Base-by-base conservation (phyloP, 2,888 invertebrate genomes). In the Lampropteryx suffumata region DNA sequence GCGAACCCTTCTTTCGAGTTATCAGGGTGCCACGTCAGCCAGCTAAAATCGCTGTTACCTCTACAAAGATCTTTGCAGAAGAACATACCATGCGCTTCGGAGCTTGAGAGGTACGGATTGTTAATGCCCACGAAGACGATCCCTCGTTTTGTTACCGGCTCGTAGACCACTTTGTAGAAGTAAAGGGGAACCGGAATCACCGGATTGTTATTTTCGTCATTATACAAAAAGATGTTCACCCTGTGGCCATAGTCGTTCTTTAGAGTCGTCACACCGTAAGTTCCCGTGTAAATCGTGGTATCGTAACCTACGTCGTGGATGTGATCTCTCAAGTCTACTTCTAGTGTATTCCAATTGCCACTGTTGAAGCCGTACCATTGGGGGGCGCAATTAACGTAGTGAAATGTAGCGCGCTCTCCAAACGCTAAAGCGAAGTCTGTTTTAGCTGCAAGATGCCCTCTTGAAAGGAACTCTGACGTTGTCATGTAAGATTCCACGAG, bases 291-390 rank as follows among this genome's bases (percentile, higher is more conserved):
- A 28, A 93, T 79, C 0, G 83, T 53, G 1, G 89, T 85, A 14
- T 79, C 64, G 39, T 79, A 80, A 0, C 73, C 79, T 8, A 65
- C 71, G 0, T 39, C 12, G 36, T 87, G 79, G 2, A 91, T 73
- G 45, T 82, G 79, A 40, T 82, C 67, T 14, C 90, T 76, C 1
- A 91, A 67, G 55, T 89, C 85, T 0, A 78, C 77, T 69, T 93
- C 92, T 5, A 92, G 58, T 0, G 82, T 82, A 54, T 90, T 90
- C 93, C 93, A 93, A 61, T 93, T 92, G 0, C 92, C 92, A 0
- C 85, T 89, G 57, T 93, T 93, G 57, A 93, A 92, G 0, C 85
- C 85, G 12, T 92, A 91, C 94, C 94, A 95, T 54, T 94, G 94
- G 0, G 94, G 94, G 0, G 92, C 93, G 1, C 91, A 92, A 67